Evolutionary conservation across 2,888 invertebrate genomes (phyloP).

Genomic region (Zhuqinia jingwanae): DNA sequence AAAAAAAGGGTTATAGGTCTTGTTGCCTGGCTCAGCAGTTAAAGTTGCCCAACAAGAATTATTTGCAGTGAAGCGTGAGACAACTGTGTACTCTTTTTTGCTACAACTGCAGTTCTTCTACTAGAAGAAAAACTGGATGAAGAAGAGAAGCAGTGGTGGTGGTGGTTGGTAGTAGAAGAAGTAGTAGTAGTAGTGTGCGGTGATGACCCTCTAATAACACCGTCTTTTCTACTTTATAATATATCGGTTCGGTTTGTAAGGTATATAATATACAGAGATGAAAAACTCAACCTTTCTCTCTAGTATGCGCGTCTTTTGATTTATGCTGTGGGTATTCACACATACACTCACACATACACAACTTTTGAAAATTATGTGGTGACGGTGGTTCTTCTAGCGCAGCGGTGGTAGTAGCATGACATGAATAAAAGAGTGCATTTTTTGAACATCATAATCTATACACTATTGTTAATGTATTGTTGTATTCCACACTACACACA

Average conservation of each 20-base stretch:
- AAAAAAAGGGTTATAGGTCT: slow-evolving; percentile 14
- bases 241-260: too few species aligned
- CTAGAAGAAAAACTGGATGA: slow-evolving; percentile 1
- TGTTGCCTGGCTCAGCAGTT: neutral
- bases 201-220: too few species aligned
- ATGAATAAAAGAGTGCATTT: slow-evolving; percentile 13
- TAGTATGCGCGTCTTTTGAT: slow-evolving; percentile 59
- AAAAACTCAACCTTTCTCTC: too few species aligned
- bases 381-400: slow-evolving; percentile 5
- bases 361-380: slow-evolving; percentile 56
- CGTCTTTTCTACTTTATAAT: too few species aligned
- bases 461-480: slow-evolving; percentile 2
- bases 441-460: slow-evolving; percentile 13
- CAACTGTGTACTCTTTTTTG: slow-evolving; percentile 34
- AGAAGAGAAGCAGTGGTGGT: neutral
- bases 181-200: neutral
- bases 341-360: too few species aligned
- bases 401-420: slow-evolving; percentile 6
- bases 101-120: neutral
- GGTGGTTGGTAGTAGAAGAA: neutral
- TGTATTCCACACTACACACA: too few species aligned
- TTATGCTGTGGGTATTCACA: slow-evolving; percentile 56
- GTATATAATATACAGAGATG: slow-evolving; percentile 6
- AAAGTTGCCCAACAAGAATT: slow-evolving; percentile 25
- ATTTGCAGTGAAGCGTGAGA: slow-evolving; percentile 53